These are phyloP conservation scores for Poeciliopsis retropinna DNA, from an alignment of 2,113 vertebrate genomes.

Conservation along the genomic window DNA sequence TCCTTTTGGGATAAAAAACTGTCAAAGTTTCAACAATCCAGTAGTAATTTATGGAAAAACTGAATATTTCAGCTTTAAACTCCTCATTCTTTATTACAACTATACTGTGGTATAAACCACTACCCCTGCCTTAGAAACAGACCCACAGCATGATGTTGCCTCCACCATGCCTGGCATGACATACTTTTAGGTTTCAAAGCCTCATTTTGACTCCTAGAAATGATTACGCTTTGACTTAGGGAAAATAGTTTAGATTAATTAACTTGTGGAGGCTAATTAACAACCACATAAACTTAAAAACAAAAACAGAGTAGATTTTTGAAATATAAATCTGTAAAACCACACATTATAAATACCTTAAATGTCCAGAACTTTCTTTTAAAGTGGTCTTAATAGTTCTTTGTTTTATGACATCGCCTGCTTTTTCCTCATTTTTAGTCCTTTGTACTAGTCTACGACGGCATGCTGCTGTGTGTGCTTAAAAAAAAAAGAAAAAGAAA, in stretches of 20 bases:
- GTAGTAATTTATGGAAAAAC: too few relatives aligned
- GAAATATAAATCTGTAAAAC: too few relatives aligned
- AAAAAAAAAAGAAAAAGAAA: background rate
- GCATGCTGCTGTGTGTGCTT: background rate
- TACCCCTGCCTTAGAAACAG: background rate
- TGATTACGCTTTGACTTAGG: too few relatives aligned
- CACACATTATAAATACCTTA: background rate
- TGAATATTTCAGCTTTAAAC: background rate
- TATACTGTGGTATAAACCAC: background rate
- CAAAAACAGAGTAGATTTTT: background rate
- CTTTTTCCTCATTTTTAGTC: background rate
- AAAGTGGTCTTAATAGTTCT: background rate
- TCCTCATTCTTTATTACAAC: background rate
- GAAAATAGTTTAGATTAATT: too few relatives aligned
- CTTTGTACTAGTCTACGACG: fast-evolving
- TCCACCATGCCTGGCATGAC: background rate
- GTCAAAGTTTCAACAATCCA: background rate
- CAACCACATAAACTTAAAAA: too few relatives aligned
- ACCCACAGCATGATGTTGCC: background rate
- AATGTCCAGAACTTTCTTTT: background rate
- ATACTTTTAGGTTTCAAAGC: too few relatives aligned
- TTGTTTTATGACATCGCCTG: background rate
- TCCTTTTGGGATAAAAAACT: background rate
- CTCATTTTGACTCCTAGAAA: too few relatives aligned
- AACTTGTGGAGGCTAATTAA: too few relatives aligned